phyloP scores from a whole-genome alignment of 2,797 vertebrate species.

The Salmo trutta region DNA sequence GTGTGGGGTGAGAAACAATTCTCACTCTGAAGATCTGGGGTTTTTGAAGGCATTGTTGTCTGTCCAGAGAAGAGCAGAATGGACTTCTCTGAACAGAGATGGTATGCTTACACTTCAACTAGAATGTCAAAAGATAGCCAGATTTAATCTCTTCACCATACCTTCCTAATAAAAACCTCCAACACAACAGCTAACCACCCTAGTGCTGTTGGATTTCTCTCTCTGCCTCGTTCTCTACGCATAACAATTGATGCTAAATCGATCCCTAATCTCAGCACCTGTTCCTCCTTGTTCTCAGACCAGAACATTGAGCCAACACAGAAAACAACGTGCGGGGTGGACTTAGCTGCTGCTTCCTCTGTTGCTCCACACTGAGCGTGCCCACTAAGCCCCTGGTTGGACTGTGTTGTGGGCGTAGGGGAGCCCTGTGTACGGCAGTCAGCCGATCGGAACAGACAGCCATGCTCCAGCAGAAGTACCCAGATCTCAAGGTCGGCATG shows the following conservation, averaged over 20 bases:
- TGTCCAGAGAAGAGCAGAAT: neutral
- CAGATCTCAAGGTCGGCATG: slow-evolving; percentile 26
- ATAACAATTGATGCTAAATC: neutral
- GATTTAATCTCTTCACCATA: neutral
- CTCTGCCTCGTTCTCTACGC: neutral
- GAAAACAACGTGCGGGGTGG: neutral
- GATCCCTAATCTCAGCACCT: neutral
- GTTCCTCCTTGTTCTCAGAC: neutral
- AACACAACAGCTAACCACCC: neutral
- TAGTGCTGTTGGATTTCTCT: neutral
- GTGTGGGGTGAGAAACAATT: neutral
- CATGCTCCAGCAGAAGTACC: slow-evolving; percentile 39
- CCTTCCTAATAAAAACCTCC: neutral
- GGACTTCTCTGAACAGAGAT: neutral
- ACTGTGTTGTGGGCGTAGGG: slow-evolving; percentile 30
- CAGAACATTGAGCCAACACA: neutral
- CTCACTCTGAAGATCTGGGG: neutral
- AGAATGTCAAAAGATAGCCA: neutral
- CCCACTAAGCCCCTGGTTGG: neutral
- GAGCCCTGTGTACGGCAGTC: slow-evolving; percentile 31
- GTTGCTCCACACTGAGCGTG: neutral
- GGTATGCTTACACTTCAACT: neutral
- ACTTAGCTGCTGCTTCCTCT: neutral
- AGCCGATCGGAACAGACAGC: slow-evolving; percentile 61
- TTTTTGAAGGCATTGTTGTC: neutral